Percentiles rank a stretch among this genome's conserved stretches.
Evolutionary conservation across 2,888 invertebrate species (phyloP).

Genomic region (Leptogaster cylindrica): DNA sequence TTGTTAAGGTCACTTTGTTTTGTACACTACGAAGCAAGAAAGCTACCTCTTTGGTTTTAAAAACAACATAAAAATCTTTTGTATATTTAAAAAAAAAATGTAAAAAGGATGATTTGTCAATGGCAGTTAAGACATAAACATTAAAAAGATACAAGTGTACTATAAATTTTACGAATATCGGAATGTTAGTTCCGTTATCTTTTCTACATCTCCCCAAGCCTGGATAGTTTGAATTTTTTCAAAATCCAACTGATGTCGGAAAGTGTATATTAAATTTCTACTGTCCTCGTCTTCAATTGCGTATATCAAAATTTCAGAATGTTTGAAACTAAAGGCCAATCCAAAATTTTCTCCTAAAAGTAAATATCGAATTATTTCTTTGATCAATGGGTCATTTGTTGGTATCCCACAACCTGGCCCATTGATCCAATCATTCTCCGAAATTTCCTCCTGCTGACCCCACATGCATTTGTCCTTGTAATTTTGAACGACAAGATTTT

Average conservation of each 20-base stretch:
- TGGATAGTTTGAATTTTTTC: conserved; percentile 57
- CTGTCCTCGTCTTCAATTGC: conserved; percentile 47
- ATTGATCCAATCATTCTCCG: conserved; percentile 55
- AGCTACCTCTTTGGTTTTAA: conserved; percentile 27
- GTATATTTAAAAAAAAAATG: neutral
- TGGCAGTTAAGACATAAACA: neutral
- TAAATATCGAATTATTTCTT: conserved; percentile 49
- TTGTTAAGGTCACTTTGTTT: conserved; percentile 7
- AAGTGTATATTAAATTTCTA: conserved; percentile 54
- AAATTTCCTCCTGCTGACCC: conserved; percentile 37
- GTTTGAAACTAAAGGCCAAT: conserved; percentile 54
- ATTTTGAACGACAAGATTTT: conserved; percentile 55
- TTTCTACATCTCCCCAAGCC: conserved; percentile 60
- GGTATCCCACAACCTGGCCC: conserved; percentile 48
- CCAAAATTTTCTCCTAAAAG: conserved; percentile 57
- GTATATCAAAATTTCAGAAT: conserved; percentile 53
- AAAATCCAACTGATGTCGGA: conserved; percentile 53
- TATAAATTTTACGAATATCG: conserved; percentile 49
- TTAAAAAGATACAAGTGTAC: too few species aligned
- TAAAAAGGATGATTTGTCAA: neutral
- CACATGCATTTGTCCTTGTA: conserved; percentile 51
- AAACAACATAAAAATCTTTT: too few species aligned
- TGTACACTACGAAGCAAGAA: neutral
- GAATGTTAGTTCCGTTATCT: conserved; percentile 56
- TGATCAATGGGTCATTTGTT: conserved; percentile 4